Evolutionary conservation across 2,888 invertebrate species (phyloP).

Genomic region (Masnerella sp.): DNA sequence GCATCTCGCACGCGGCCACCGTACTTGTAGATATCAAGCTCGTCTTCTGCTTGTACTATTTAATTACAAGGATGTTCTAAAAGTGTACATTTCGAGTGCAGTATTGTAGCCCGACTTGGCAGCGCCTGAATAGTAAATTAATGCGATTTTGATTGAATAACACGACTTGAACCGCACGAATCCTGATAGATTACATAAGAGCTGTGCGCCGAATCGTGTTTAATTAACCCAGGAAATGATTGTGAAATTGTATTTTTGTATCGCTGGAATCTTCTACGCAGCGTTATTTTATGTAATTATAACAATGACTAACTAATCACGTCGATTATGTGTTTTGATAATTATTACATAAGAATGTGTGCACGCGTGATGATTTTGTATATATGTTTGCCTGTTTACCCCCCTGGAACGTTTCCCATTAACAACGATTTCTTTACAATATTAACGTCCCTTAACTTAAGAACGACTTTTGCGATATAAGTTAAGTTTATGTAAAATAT

Average conservation of each 20-base stretch:
- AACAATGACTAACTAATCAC: conserved; percentile 21
- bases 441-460: too few species aligned
- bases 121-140: conserved; percentile 22
- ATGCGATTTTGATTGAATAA: conserved; percentile 17
- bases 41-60: conserved; percentile 39
- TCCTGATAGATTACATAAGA: background rate
- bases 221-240: conserved; percentile 12
- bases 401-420: too few species aligned
- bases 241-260: conserved; percentile 3
- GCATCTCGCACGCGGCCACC: conserved; percentile 27
- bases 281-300: conserved; percentile 37
- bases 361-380: conserved; percentile 15
- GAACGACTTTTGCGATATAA: conserved; percentile 7
- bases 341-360: conserved; percentile 23
- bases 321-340: conserved; percentile 10
- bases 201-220: conserved; percentile 1
- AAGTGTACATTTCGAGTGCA: conserved; percentile 19
- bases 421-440: too few species aligned
- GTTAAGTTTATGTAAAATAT: conserved; percentile 40
- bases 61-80: conserved; percentile 40
- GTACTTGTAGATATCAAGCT: conserved; percentile 48
- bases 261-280: background rate
- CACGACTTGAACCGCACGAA: too few species aligned
- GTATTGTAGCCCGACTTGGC: conserved; percentile 23
- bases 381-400: conserved; percentile 39